Evolutionary conservation across 2,888 invertebrate species (phyloP), one percentile per base, ranked within the genome.

Genomic region (Tolmerus cingulatus): DNA sequence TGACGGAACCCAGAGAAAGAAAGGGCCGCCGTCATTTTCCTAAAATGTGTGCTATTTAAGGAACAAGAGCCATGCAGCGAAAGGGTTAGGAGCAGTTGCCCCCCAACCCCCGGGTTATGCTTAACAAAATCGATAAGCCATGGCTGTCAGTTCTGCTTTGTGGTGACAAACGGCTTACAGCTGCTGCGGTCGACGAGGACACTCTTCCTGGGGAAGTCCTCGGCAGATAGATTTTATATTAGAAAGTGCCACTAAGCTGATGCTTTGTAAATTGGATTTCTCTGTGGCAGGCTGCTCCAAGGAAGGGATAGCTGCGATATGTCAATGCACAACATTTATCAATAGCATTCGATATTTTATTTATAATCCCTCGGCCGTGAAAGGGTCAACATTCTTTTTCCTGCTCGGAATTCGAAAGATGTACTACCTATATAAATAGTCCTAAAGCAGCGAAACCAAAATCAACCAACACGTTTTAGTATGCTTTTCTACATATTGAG

Each of bases 51-150:
- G 30, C 30, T 46, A 57, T 46, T 66, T 40, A 79, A 79, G 46
- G 46, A 46, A 79, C 46, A 79, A 79, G 79, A 30, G 40, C 51
- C 51, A 27, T 51, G 27, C 5, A 81, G 51, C 46, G 37, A 51
- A 81, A 81, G 81, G 81, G 43, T 81, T 81, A 27, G n/a, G 27
- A 34, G n/a, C 43, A 16, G 34, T n/a, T 37, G 37, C 76, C 43
- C 43, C 43, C 16, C 51, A 30, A 55, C 46, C 30, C 30, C 30
- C 14, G 23, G 30, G 55, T 46, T 55, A 66, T 81, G 43, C 43
- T 51, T 16, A 14, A 16, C 8, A 51, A 81, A 81, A 81, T 81
- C 81, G 81, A 81, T 81, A 81, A 66, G 66, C 27, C 66, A 66
- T 27, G 66, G 66, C 66, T 66, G 66, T 66, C 66, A 27, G 66